A percentile compares a stretch with the other conserved stretches of the same genome.
Conservation (phyloP, 2,797 vertebrate species). For the Poecilia velifera region DNA sequence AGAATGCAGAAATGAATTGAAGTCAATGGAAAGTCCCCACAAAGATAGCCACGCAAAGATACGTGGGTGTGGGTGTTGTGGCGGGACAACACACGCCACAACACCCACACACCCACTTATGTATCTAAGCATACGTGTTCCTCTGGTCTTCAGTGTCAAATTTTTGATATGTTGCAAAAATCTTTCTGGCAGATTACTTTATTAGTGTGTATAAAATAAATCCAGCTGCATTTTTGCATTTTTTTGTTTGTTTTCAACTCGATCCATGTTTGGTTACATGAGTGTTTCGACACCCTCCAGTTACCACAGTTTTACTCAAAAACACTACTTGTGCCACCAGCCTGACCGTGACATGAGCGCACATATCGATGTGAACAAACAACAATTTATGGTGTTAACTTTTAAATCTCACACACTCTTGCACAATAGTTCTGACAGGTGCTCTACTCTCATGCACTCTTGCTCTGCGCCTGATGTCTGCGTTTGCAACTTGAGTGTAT, state of each 20-base stretch:
- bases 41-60: too few species aligned
- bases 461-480: background rate
- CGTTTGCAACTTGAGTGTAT: background rate
- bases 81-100: too few species aligned
- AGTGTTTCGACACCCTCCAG: background rate
- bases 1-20: too few species aligned
- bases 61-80: too few species aligned
- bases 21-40: too few species aligned
- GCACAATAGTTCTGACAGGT: background rate
- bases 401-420: background rate
- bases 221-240: background rate
- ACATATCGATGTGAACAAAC: background rate
- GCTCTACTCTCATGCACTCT: background rate
- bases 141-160: too few species aligned
- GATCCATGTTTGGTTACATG: background rate
- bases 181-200: background rate
- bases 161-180: too few species aligned
- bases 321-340: background rate
- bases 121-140: too few species aligned
- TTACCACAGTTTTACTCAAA: background rate
- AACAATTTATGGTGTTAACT: background rate
- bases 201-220: background rate
- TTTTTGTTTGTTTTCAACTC: background rate
- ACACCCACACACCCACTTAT: too few species aligned
- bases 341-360: background rate